phyloP scores from a whole-genome alignment of 2,113 vertebrate species.

The Malurus elegans region DNA sequence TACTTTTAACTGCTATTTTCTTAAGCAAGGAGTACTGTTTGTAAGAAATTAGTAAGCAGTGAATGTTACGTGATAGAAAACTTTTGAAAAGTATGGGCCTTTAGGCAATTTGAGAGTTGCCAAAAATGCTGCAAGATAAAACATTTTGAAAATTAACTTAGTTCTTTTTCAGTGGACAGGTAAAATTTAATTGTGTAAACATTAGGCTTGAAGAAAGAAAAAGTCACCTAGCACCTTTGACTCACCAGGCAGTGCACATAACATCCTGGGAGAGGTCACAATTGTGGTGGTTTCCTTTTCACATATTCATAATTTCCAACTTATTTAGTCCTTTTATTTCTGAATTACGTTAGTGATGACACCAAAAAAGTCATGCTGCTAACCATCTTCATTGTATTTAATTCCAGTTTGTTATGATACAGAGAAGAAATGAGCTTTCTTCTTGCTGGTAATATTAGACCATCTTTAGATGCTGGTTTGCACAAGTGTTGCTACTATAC shows the following conservation, averaged over 20 bases:
- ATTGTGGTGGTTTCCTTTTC: background rate
- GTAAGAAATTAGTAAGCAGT: background rate
- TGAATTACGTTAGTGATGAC: background rate
- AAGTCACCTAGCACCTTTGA: background rate
- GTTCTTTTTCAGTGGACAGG: background rate
- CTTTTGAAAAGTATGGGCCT: background rate
- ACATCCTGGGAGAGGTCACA: background rate
- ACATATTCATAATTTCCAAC: background rate
- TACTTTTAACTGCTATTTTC: background rate
- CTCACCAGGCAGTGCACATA: accelerated
- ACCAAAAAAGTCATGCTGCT: background rate
- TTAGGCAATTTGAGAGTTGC: background rate
- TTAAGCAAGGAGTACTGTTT: background rate
- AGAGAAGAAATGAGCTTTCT: background rate
- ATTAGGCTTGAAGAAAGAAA: background rate
- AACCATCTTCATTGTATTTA: background rate
- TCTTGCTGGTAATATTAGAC: background rate
- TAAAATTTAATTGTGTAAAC: background rate
- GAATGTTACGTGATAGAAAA: background rate
- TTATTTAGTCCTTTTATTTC: background rate
- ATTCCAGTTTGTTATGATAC: background rate
- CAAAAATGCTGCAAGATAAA: background rate
- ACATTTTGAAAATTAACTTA: background rate
- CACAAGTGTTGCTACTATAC: background rate
- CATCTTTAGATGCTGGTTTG: background rate